These are phyloP conservation scores for Chrysolina americana DNA, from an alignment of 2,888 invertebrate genomes.

Conservation along the genomic window DNA sequence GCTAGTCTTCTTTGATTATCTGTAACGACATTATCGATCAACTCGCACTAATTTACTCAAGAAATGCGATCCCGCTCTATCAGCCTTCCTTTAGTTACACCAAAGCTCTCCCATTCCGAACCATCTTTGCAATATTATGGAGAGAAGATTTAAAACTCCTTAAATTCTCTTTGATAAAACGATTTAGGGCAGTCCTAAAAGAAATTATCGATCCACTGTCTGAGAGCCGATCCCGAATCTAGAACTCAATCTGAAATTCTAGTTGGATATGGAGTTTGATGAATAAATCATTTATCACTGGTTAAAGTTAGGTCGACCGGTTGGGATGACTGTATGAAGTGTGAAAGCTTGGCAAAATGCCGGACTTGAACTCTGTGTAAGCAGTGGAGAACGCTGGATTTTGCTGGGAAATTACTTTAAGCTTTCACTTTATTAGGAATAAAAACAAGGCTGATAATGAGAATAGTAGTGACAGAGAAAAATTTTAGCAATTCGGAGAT, in stretches of 20 bases:
- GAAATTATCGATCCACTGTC: conserved; percentile 32
- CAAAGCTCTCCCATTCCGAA: neutral
- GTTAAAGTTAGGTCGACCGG: conserved; percentile 29
- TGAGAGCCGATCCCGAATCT: conserved; percentile 25
- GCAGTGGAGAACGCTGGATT: neutral
- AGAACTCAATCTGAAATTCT: conserved; percentile 39
- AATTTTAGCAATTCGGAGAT: too few relatives aligned
- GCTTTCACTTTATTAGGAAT: too few relatives aligned
- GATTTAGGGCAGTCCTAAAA: conserved; percentile 25
- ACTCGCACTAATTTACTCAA: neutral
- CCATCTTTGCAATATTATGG: conserved; percentile 5
- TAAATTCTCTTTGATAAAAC: conserved; percentile 14
- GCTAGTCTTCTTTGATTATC: too few relatives aligned
- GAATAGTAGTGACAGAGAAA: too few relatives aligned
- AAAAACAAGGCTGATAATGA: too few relatives aligned
- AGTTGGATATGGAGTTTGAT: conserved; percentile 35
- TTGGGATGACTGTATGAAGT: conserved; percentile 25
- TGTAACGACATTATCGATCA: too few relatives aligned
- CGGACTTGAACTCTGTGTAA: neutral
- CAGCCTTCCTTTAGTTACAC: neutral
- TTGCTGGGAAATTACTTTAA: neutral
- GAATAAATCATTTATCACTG: conserved; percentile 40
- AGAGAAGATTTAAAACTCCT: conserved; percentile 15
- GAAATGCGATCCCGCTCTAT: neutral
- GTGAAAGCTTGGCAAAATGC: conserved; percentile 20